Evolutionary conservation across 64 coral and sea anemone genomes (phyloP).

Genomic region (Dendrophyllia cribrosa): DNA sequence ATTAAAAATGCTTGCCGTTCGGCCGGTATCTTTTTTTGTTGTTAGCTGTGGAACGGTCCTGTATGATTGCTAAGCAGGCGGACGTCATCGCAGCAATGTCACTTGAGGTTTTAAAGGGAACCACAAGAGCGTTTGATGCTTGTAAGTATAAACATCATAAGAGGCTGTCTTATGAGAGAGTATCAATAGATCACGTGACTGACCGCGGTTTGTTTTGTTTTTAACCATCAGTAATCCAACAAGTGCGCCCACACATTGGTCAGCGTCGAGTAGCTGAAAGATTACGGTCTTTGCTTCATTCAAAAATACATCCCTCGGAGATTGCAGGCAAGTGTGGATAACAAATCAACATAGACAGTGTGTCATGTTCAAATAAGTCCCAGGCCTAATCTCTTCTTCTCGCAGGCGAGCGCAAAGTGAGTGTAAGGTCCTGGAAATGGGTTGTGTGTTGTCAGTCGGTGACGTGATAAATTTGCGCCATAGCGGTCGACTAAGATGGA

Average conservation of each 20-base stretch:
- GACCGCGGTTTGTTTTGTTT: background rate
- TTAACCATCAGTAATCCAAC: slow-evolving; percentile 66
- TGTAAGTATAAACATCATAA: slow-evolving; percentile 38
- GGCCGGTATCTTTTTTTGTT: background rate
- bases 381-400: background rate
- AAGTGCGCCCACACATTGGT: slow-evolving; percentile 91
- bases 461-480: too few species aligned
- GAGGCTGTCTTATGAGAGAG: too few species aligned
- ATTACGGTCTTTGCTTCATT: slow-evolving; percentile 80
- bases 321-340: slow-evolving; percentile 73
- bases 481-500: too few species aligned
- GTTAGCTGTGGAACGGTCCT: slow-evolving; percentile 62
- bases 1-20: too few species aligned
- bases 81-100: slow-evolving; percentile 77
- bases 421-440: background rate
- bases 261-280: slow-evolving; percentile 85
- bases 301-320: slow-evolving; percentile 77
- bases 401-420: background rate
- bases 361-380: background rate
- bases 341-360: too few species aligned
- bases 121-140: slow-evolving; percentile 68
- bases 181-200: background rate
- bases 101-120: slow-evolving; percentile 79
- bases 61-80: slow-evolving; percentile 65
- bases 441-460: too few species aligned